Percentiles rank a stretch among this genome's conserved stretches.
phyloP scores from a whole-genome alignment of 2,113 vertebrate genomes.

The Apistogramma diplotaenia region DNA sequence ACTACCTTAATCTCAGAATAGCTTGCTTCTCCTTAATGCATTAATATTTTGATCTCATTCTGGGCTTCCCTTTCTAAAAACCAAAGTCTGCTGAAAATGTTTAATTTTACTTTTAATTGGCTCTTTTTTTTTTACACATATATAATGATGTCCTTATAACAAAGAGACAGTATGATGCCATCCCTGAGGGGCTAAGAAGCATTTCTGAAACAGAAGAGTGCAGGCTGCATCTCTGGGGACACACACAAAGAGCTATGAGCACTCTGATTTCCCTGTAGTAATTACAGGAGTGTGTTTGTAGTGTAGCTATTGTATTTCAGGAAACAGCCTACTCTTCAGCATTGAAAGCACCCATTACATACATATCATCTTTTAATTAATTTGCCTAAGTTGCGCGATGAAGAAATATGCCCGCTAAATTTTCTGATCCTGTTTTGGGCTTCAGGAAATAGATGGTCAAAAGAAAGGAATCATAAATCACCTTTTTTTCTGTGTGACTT shows the following conservation, averaged over 20 bases:
- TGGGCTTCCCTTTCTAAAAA: conserved; percentile 6
- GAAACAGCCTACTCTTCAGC: background rate
- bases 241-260: background rate
- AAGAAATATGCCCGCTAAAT: background rate
- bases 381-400: background rate
- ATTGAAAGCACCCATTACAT: background rate
- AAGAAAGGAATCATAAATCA: conserved; percentile 24
- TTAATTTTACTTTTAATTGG: conserved; percentile 27
- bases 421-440: conserved; percentile 12
- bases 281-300: background rate
- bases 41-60: background rate
- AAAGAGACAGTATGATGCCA: background rate
- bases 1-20: conserved; percentile 23
- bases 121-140: background rate
- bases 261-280: background rate
- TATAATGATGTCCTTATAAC: background rate
- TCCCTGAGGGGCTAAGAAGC: conserved; percentile 2
- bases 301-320: background rate
- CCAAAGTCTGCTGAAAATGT: conserved; percentile 3
- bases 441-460: conserved; percentile 7
- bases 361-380: conserved; percentile 22
- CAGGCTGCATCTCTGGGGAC: background rate
- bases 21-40: conserved; percentile 10
- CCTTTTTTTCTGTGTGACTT: conserved; percentile 7
- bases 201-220: background rate